phyloP scores from a whole-genome alignment of 2,888 invertebrate species.

The Trichogramma evanescens region DNA sequence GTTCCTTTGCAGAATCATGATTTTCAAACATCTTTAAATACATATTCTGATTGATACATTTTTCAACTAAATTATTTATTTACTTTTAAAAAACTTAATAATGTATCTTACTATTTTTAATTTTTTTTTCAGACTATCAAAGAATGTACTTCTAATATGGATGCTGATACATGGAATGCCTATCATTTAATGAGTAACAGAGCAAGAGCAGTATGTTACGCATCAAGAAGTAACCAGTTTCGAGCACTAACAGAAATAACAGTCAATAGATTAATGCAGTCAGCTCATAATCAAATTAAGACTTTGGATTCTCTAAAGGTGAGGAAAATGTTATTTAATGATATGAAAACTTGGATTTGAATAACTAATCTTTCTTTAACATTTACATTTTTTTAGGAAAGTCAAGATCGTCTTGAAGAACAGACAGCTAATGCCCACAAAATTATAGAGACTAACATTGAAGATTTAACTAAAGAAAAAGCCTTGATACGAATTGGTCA shows the following conservation, averaged over 20 bases:
- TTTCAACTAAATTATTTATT: no score
- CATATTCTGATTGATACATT: no score
- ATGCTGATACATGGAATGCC: constrained; percentile 62
- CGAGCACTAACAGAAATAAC: constrained; percentile 59
- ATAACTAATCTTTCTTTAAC: not conserved
- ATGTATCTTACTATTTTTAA: not conserved
- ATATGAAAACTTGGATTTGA: not conserved
- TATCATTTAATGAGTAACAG: constrained; percentile 63
- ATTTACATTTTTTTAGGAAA: constrained; percentile 33
- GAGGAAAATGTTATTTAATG: constrained; percentile 7
- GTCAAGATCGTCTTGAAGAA: constrained; percentile 48
- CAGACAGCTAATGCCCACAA: constrained; percentile 49
- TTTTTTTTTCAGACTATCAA: constrained; percentile 48
- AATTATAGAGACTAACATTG: constrained; percentile 52
- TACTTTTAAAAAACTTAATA: no score
- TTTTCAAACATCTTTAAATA: no score
- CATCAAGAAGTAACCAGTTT: constrained; percentile 59
- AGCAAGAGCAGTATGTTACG: constrained; percentile 62
- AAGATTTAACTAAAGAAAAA: constrained; percentile 55
- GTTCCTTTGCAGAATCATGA: no score
- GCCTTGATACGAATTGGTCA: constrained; percentile 56
- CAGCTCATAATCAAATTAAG: constrained; percentile 50
- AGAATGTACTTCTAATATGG: constrained; percentile 61
- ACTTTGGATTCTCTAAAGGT: constrained; percentile 49
- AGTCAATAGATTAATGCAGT: constrained; percentile 57